phyloP scores from a whole-genome alignment of 2,888 invertebrate genomes.

The Campoplex nolae region DNA sequence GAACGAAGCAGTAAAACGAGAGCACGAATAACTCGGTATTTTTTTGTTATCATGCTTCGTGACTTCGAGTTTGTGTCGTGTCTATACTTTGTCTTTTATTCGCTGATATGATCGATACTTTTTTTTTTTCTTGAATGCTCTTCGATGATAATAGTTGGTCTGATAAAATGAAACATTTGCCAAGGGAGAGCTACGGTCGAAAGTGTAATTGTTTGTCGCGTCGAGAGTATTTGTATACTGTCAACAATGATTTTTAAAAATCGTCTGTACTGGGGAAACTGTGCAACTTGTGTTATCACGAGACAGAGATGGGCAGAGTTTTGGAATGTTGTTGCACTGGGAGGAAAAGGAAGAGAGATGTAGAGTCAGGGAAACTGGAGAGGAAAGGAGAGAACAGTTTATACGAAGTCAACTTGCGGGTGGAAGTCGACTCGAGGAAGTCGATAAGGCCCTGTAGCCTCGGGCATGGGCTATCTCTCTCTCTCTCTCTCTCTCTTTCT shows the following conservation, averaged over 20 bases:
- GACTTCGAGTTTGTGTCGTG: too few species aligned
- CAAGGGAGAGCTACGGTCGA: constrained; percentile 1
- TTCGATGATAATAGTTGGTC: too few species aligned
- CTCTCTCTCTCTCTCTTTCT: constrained; percentile 1
- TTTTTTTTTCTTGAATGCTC: too few species aligned
- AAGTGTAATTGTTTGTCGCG: constrained; percentile 52
- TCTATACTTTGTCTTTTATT: too few species aligned
- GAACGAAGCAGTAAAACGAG: too few species aligned
- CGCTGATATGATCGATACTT: too few species aligned
- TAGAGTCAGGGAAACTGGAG: neutral
- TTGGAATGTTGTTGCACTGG: neutral
- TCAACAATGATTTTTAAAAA: constrained; percentile 53
- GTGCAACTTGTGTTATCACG: constrained; percentile 29
- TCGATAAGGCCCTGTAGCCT: constrained; percentile 57
- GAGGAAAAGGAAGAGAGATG: neutral
- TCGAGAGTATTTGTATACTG: constrained; percentile 35
- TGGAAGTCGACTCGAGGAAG: constrained; percentile 56
- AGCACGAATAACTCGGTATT: neutral
- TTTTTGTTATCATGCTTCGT: neutral
- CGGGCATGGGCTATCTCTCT: constrained; percentile 25
- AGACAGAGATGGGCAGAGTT: constrained; percentile 13
- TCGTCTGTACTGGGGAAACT: constrained; percentile 45
- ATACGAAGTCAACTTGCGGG: constrained; percentile 58
- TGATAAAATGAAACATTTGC: constrained; percentile 45
- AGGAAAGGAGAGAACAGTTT: constrained; percentile 48